These are phyloP conservation scores for Onychomys leucogaster DNA, from an alignment of 2,797 vertebrate species.

Conservation along the genomic window DNA sequence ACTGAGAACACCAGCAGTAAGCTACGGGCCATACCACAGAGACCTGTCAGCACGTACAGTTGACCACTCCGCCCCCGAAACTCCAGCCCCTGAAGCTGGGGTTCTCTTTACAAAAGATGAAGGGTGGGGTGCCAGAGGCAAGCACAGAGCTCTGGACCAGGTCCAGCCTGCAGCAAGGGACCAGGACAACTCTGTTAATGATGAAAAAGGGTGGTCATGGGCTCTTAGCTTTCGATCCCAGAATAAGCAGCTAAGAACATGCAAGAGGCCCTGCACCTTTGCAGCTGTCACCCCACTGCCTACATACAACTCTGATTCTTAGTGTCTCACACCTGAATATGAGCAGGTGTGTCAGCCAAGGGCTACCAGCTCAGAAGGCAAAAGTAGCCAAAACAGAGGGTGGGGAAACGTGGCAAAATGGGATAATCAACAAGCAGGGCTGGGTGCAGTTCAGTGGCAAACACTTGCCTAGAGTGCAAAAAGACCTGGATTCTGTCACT, in stretches of 20 bases:
- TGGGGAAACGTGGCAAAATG: background rate
- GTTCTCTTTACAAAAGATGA: background rate
- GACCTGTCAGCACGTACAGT: background rate
- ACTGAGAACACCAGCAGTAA: background rate
- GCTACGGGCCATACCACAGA: background rate
- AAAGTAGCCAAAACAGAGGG: background rate
- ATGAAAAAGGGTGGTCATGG: background rate
- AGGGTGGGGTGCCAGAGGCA: too few relatives aligned
- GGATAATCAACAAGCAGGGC: background rate
- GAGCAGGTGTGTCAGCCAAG: background rate
- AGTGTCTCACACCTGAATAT: background rate
- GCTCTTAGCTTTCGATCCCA: background rate
- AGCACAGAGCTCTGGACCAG: background rate
- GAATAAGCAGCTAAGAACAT: too few relatives aligned
- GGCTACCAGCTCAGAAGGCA: background rate
- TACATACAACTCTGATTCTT: too few relatives aligned
- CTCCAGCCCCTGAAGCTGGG: background rate
- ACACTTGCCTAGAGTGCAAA: background rate
- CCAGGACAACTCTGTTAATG: rapidly evolving
- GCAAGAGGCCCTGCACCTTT: background rate
- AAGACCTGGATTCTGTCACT: background rate
- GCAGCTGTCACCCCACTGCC: too few relatives aligned
- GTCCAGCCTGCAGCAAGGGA: background rate
- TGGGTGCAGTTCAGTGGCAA: background rate
- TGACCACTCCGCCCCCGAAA: background rate